Evolutionary conservation across 2,888 invertebrate genomes (phyloP).

Genomic region (Dryocosmus kuriphilus): DNA sequence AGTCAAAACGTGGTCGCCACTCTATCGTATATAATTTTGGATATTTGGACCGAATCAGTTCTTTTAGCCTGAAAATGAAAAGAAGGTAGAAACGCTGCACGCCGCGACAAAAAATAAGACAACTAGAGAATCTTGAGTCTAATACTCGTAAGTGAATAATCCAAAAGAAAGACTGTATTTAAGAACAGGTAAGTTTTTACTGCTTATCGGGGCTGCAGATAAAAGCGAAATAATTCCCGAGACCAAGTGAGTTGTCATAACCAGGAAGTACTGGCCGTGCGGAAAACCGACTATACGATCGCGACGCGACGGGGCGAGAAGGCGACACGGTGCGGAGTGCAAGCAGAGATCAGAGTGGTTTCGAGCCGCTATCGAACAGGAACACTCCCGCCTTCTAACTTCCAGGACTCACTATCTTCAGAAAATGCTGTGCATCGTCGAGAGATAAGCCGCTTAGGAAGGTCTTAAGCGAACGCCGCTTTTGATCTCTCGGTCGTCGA

Average conservation of each 20-base stretch:
- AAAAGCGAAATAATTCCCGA: neutral
- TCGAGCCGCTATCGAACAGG: slow-evolving; percentile 70
- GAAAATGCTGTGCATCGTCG: slow-evolving; percentile 74
- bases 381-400: slow-evolving; percentile 64
- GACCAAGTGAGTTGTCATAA: neutral
- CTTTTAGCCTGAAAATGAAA: no score
- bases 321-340: no score
- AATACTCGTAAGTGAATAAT: no score
- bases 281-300: neutral
- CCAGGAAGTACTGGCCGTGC: neutral
- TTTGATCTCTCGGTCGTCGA: slow-evolving; percentile 44
- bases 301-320: neutral
- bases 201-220: neutral
- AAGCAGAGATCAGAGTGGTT: neutral
- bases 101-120: no score
- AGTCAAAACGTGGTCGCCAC: no score
- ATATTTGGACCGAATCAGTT: no score
- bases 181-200: no score
- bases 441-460: slow-evolving; percentile 74
- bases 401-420: slow-evolving; percentile 49
- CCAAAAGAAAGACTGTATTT: no score
- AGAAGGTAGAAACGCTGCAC: no score
- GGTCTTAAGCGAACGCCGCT: slow-evolving; percentile 67
- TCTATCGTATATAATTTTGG: no score
- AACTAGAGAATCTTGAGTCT: no score